Evolutionary conservation across 1,140 invertebrate genomes (phyloP), one percentile per base, ranked within the genome.

Genomic region (Andrena cerasifolii): DNA sequence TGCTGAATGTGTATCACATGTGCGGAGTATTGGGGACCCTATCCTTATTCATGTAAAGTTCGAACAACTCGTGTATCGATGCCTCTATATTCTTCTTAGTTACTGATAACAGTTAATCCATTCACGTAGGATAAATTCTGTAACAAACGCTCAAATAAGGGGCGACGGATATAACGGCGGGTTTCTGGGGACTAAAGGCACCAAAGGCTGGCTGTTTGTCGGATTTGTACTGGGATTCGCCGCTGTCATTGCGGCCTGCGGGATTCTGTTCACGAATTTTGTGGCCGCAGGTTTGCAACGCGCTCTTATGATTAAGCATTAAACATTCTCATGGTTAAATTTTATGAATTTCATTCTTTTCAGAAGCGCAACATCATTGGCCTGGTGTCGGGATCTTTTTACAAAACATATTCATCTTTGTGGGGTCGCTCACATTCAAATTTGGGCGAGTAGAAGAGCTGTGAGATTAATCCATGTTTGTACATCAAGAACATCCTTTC

Each of bases 171-270:
- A 97, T 89, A 96, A 96, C 21, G 96, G 95, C 26, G 98, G 98
- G 0, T 98, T 97, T 89, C 93, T 98, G 71, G 98, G 98, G 14
- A 95, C 97, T 2, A 95, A 96, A 90, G 98, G 98, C 59, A 97
- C 98, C 18, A 94, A 97, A 75, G 94, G 98, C n/a, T 99, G 98
- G 98, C 93, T 99, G 0, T 99, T 99, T 89, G 92, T 99, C 59
- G 99, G 98, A 5, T 99, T 99, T 93, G 96, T 99, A 0, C 94
- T 99, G 85, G 98, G 98, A 67, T 99, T 99, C 93, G 97, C 97
- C 1, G 95, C 98, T 3, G 95, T 99, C 12, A 99, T 99, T 89
- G 98, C 98, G 28, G 96, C 98, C 14, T 96, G 97, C 86, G 99
- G 98, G 98, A 98, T 99, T 81, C 94, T 99, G 73, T 98, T 99